Base-by-base conservation (phyloP, 2,888 invertebrate genomes). In the Pseudeuparius sepicola region DNA sequence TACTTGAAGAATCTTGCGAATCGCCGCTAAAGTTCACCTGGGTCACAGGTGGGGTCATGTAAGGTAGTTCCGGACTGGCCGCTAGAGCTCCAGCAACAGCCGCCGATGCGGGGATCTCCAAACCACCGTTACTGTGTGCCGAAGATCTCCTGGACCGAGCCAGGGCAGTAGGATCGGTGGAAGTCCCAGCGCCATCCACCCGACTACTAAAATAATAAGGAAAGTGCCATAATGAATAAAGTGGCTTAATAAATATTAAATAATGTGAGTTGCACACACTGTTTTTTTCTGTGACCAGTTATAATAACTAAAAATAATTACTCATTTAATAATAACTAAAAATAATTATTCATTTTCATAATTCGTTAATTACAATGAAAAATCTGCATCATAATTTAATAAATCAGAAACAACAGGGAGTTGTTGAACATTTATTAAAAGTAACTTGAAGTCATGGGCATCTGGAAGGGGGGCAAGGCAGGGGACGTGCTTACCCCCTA, bases 1-100 rank as follows among this genome's bases (percentile, higher is more conserved):
- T 63, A 84, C 84, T 85, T 37, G 82, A 75, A 2, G 87, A 87
- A 61, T 88, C 89, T 47, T 88, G 87, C 3, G 89, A 89, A 60
- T 90, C 89, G 0, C 89, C 89, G 55, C 88, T 89, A 56, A 89
- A 89, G 60, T 89, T 73, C 2, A 51, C 41, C 43, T 60, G 60
- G 7, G 48, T 51, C 55, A 85, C 60, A 46, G 80, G 87, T 30
- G 87, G 87, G 6, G 88, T 88, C 75, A 88, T 88, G 59, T 88
- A 88, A 1, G 88, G 88, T 53, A 88, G 64, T 57, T 88, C 88
- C 57, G 85, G 85, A 57, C 83, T 87, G 23, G 88, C 88, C 20
- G 87, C 83, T 45, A 88, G 70, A 54, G 81, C 78, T 9, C 88
- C 88, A 36, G 84, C 79, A 50, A 88, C 87, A 4, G 88, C 88